Base-by-base conservation (phyloP, 2,888 invertebrate species). In the Tenthredo distinguenda region DNA sequence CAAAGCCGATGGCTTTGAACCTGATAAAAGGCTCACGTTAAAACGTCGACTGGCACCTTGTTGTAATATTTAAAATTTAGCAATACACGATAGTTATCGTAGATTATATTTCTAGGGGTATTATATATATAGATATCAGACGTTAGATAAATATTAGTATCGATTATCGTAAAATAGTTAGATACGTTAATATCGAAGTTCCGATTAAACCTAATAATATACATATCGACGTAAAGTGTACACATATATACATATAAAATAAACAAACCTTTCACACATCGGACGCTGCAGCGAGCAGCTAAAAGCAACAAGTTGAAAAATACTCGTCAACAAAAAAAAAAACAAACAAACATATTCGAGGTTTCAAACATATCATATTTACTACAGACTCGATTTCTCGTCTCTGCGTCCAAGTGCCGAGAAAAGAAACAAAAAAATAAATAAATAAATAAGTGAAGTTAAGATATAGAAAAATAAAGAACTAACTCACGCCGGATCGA, bases 261-360 rank as follows among this genome's bases (percentile, higher is more conserved):
- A 82, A 37, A 40, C 18, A 40, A 72, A 0, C 40, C 9, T 3
- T 40, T n/a, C 9, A 26, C 2, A 21, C 9, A 43, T 43, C n/a
- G 43, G 10, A 72, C 10, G 6, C 40, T n/a, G 40, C n/a, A 72
- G n/a, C 72, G 26, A 15, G 4, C 3, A 68, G 34, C 31, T 40
- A 83, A 68, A 76, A 76, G 81, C 85, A 81, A 72, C 76, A 84
- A 85, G 83, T 86, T 77, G 81, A 74, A 74, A 74, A 40, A 74
- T 68, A 81, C 6, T 43, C 6, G 18, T 10, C 15, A 34, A 79
- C 43, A 87, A 84, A 86, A 50, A 81, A 68, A 86, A 9, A 65
- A 65, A 65, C 26, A 26, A 21, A 31, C 0, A 31, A 9, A n/a
- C 12, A 62, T 26, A 62, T 9, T 21, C 5, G 43, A 43, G 40